These are phyloP conservation scores for Melanotaenia parkinsoni DNA, from an alignment of 2,797 vertebrate species.

Conservation along the genomic window DNA sequence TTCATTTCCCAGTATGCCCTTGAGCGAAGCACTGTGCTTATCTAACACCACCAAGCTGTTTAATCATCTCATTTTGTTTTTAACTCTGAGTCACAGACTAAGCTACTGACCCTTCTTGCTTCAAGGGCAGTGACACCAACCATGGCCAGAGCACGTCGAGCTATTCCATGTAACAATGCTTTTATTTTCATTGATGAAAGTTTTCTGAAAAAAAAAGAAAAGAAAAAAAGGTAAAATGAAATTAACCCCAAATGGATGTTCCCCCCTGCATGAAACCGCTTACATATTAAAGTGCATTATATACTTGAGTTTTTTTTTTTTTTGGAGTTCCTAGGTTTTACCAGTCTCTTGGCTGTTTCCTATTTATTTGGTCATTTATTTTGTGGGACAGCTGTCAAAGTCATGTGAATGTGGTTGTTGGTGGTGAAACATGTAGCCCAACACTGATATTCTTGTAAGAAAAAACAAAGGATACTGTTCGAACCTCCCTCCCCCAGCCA, in stretches of 20 bases:
- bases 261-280: not conserved
- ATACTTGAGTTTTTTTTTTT: not conserved
- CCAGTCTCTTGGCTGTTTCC: not conserved
- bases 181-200: not conserved
- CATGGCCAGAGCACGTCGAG: slow-evolving; percentile 20
- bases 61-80: slow-evolving; percentile 68
- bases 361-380: too few relatives aligned
- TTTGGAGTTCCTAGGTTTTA: too few relatives aligned
- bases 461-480: too few relatives aligned
- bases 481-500: too few relatives aligned
- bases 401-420: too few relatives aligned
- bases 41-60: slow-evolving; percentile 62
- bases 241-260: not conserved
- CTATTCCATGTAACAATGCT: slow-evolving; percentile 5
- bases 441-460: too few relatives aligned
- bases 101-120: slow-evolving; percentile 52
- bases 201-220: slow-evolving; percentile 17
- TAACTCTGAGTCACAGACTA: slow-evolving; percentile 40
- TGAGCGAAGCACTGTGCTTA: slow-evolving; percentile 60
- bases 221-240: not conserved
- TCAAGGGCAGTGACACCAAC: slow-evolving; percentile 37
- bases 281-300: not conserved
- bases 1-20: slow-evolving; percentile 58
- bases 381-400: too few relatives aligned
- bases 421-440: too few relatives aligned